Percentiles rank a stretch among this genome's conserved stretches.
These are phyloP conservation scores for Uropetala carovei DNA, from an alignment of 2,888 invertebrate species.

Conservation along the genomic window DNA sequence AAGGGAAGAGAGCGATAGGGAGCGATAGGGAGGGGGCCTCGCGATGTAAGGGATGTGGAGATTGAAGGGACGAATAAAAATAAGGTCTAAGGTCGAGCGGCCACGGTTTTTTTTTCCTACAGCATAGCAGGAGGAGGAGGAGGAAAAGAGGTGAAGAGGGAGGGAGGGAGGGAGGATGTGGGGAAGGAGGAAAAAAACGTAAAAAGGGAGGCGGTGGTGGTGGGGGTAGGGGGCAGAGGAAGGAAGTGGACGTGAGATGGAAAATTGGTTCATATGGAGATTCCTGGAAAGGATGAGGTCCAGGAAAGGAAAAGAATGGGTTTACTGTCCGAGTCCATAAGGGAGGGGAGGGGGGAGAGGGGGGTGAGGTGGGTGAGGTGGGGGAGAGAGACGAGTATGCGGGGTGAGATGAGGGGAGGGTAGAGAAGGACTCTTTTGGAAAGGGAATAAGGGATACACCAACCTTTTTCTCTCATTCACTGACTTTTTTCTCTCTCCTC, in stretches of 20 bases:
- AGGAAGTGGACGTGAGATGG: neutral
- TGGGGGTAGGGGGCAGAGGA: neutral
- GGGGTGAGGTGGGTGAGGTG: neutral
- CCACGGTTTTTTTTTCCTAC: neutral
- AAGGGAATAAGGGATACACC: no score
- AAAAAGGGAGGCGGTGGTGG: neutral
- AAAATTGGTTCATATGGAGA: constrained; percentile 9
- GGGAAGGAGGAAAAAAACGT: no score
- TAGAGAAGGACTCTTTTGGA: no score
- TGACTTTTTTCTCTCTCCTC: no score
- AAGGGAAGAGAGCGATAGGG: neutral
- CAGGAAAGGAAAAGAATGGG: neutral
- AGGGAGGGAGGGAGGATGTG: neutral
- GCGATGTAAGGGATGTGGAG: neutral
- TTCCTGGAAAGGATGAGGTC: neutral
- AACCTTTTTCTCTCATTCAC: no score
- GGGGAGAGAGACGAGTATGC: neutral
- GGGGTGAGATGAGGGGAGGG: neutral
- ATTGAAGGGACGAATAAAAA: constrained; percentile 19
- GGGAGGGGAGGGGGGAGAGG: neutral
- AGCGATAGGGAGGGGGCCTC: neutral
- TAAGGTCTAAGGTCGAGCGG: neutral
- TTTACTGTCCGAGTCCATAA: neutral
- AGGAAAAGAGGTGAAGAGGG: neutral
- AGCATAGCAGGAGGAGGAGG: neutral